Base-by-base conservation (phyloP, 2,113 vertebrate genomes). In the Stegastes partitus region DNA sequence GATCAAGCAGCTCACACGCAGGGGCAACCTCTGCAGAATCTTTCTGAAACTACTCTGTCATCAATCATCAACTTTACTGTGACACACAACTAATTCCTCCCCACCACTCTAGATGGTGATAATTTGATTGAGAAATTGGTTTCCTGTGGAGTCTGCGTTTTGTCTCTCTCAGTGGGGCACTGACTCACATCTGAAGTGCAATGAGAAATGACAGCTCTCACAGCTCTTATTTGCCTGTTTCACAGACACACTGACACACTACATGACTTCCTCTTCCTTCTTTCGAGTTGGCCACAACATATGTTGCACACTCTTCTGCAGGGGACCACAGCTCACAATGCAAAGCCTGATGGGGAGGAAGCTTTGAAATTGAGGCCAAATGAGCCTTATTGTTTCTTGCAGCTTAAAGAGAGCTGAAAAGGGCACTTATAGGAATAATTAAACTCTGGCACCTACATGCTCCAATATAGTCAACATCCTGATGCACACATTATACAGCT, bases 91-190 rank as follows among this genome's bases (percentile, higher is more conserved):
- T 1, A 19, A 74, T 34, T 61, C 50, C 65, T 50, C 82, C 12
- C 26, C 11, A 6, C 39, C 16, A 4, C 26, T 37, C 25, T 56
- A 62, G 58, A 79, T 73, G 63, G 71, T 23, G 79, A 79, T 68
- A 59, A 68, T 87, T 76, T 70, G 73, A 82, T 72, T 67, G 64
- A 87, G 82, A 74, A 78, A 67, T 2, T 34, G 26, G 50, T 73
- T 90, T 88, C 82, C 84, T 53, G 80, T 65, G 65, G 66, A 63
- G 87, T 84, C 69, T 86, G 83, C 22, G 2, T 81, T 85, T 74
- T 77, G 70, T 84, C 73, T 85, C 42, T 28, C 82, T 70, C 83
- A 37, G 62, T 6, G 34, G 73, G 79, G 15, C 72, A 69, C 26
- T 83, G 87, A 86, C 82, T 85, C 82, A 84, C 54, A 68, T 77